These are phyloP conservation scores for Agrotis clavis DNA, from an alignment of 2,888 invertebrate genomes.

Conservation along the genomic window DNA sequence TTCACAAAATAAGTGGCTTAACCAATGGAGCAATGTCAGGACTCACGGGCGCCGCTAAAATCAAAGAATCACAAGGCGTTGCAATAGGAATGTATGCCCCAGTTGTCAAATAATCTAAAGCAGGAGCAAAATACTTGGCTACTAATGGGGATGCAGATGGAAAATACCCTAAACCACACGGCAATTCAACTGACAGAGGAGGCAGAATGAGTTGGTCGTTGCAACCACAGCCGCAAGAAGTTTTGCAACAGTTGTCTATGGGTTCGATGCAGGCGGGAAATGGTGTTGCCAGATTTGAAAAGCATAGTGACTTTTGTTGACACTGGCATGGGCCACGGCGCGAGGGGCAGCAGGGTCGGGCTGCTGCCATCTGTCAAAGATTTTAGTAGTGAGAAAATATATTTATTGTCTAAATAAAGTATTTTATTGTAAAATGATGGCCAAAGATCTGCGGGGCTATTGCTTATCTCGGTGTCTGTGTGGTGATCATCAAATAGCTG, in stretches of 20 bases:
- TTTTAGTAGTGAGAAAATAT: not conserved
- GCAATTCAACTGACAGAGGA: constrained; percentile 71
- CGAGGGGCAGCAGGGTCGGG: constrained; percentile 22
- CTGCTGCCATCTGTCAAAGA: constrained; percentile 55
- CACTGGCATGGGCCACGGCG: constrained; percentile 8
- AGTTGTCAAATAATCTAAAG: constrained; percentile 49
- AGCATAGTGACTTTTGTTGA: constrained; percentile 34
- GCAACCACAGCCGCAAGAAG: constrained; percentile 33
- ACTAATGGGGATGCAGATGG: constrained; percentile 72
- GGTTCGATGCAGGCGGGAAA: constrained; percentile 33
- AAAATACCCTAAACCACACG: constrained; percentile 73
- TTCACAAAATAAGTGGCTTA: constrained; percentile 72
- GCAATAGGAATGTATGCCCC: constrained; percentile 68
- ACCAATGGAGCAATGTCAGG: constrained; percentile 69
- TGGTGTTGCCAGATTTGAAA: constrained; percentile 60
- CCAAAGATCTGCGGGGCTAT: no score
- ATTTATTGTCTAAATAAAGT: not conserved
- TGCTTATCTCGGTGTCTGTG: no score
- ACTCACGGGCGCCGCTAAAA: constrained; percentile 72
- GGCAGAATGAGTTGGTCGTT: constrained; percentile 71
- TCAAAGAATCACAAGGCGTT: constrained; percentile 63
- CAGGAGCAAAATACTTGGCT: constrained; percentile 65
- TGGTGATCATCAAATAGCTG: no score
- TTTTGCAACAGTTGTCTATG: constrained; percentile 29
- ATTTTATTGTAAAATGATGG: no score